Conservation (phyloP, 2,888 invertebrate species). For the Brachyptera risi region DNA sequence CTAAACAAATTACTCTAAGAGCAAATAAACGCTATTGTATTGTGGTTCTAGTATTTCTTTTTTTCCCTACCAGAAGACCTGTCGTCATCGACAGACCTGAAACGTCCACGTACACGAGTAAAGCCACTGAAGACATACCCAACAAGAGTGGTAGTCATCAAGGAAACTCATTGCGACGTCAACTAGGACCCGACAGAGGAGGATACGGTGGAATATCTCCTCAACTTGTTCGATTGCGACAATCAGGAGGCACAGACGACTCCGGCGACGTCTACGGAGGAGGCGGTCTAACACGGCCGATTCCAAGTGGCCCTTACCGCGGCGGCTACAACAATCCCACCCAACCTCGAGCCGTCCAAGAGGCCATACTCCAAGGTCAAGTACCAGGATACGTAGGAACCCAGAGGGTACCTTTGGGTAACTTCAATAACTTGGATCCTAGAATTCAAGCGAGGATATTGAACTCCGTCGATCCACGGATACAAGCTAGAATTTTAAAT, state of each 20-base stretch:
- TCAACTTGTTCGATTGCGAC: conserved; percentile 49
- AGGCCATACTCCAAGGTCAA: conserved; percentile 24
- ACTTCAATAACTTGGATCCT: conserved; percentile 14
- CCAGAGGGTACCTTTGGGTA: conserved; percentile 8
- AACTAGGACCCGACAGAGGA: conserved; percentile 53
- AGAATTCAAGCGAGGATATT: conserved; percentile 9
- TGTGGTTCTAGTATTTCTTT: too few species aligned
- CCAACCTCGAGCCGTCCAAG: conserved; percentile 25
- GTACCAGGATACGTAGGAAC: background rate
- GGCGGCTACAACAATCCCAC: conserved; percentile 4
- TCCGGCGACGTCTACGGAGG: conserved; percentile 65
- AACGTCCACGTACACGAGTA: conserved; percentile 38
- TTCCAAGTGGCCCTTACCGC: conserved; percentile 24
- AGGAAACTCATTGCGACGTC: conserved; percentile 59
- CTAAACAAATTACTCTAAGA: too few species aligned
- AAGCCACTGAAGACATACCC: conserved; percentile 45
- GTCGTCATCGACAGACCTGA: conserved; percentile 52
- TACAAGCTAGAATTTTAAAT: conserved; percentile 12
- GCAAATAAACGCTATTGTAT: too few species aligned
- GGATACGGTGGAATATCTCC: conserved; percentile 42
- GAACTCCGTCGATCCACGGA: conserved; percentile 17
- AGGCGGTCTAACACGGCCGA: conserved; percentile 45
- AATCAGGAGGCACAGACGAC: conserved; percentile 54
- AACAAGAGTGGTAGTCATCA: conserved; percentile 42
- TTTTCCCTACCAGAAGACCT: conserved; percentile 20